These are phyloP conservation scores for Fregata magnificens DNA, from an alignment of 2,113 vertebrate genomes.

Conservation along the genomic window DNA sequence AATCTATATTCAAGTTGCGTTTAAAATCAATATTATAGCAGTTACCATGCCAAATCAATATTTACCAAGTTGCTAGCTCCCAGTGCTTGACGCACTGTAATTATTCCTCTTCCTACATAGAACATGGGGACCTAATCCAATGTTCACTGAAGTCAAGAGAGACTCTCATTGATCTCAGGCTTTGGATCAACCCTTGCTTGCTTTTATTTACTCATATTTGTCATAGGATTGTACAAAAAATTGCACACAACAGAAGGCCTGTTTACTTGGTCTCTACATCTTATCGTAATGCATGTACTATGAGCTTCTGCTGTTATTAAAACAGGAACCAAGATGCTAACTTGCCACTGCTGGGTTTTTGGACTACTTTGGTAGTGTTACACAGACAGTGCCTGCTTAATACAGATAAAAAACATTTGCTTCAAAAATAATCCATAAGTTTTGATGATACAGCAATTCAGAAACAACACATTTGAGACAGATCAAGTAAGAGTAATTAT, in stretches of 20 bases:
- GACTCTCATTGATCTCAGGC: neutral
- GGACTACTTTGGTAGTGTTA: neutral
- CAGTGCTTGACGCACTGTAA: neutral
- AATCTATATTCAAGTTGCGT: constrained; percentile 19
- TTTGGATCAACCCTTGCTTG: neutral
- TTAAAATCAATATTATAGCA: constrained; percentile 23
- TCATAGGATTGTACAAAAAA: neutral
- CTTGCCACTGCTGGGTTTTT: neutral
- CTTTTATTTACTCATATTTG: neutral
- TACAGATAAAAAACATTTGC: neutral
- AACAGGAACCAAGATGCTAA: neutral
- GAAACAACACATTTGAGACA: neutral
- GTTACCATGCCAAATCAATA: constrained; percentile 3
- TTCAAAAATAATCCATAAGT: neutral
- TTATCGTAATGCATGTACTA: fast-evolving
- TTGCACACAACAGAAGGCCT: neutral
- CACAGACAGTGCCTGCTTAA: neutral
- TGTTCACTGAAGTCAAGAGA: neutral
- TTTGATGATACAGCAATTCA: neutral
- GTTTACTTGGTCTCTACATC: neutral
- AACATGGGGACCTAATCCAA: neutral
- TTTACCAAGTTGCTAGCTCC: neutral
- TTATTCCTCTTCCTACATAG: neutral
- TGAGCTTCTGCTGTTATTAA: neutral
- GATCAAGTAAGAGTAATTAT: constrained; percentile 29